Evolutionary conservation across 92 coral and sea anemone genomes (phyloP), one percentile per base, ranked within the genome.

Genomic region (Epizoanthus illoricatus): DNA sequence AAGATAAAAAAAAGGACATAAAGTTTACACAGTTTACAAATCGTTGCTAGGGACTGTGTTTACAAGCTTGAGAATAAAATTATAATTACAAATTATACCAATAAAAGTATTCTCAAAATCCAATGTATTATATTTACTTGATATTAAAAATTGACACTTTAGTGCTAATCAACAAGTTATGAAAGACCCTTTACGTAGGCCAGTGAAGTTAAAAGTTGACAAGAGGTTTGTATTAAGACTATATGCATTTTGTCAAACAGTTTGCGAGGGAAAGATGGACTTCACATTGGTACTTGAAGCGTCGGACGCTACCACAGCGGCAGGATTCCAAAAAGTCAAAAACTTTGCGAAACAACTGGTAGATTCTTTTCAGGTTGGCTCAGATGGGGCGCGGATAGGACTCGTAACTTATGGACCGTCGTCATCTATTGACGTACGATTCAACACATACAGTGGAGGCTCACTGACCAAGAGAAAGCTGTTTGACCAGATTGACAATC

Each of bases 201-300:
- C 2, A 28, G 36, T 28, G 36, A 28, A 28, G 36, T 28, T 28
- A 2, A 28, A 28, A 28, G 36, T 28, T 28, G 36, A 28, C 36
- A 28, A 28, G 36, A 28, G 36, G 36, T 28, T 28, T 28, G 36
- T 28, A 28, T 28, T 28, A 21, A 36, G 54, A 57, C 21, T 9
- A 23, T 42, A n/a, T 70, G 15, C 61, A 39, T 58, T 60, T 80
- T 33, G 13, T 36, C 65, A 13, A 13, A 52, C 76, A 92, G 96
- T 84, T 69, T 92, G 96, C 68, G 54, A 52, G 28, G 90, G 86
- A 5, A 82, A 86, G 61, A 81, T 81, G 81, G 96, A 92, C 23
- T 65, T 92, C 33, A 86, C 96, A 18, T 52, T 92, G 58, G 73
- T 92, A 43, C 62, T 92, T 63, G 92, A 92, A 58, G 84, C 86